These are phyloP conservation scores for Fringilla coelebs DNA, from an alignment of 2,797 vertebrate genomes.

Conservation along the genomic window DNA sequence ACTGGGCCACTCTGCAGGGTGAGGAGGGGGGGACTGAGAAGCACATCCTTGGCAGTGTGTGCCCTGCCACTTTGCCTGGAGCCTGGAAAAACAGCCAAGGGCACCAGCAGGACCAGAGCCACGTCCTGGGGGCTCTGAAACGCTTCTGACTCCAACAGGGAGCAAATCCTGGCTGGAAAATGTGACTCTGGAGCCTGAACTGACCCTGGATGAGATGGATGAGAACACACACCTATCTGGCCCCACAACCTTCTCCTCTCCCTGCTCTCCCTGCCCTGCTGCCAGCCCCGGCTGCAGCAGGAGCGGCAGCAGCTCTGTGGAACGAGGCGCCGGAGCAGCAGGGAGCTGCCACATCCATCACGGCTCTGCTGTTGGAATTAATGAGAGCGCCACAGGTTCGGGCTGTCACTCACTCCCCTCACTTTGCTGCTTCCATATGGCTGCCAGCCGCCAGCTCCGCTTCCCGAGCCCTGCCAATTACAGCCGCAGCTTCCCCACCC, in stretches of 20 bases:
- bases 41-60: neutral
- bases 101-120: neutral
- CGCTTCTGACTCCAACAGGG: neutral
- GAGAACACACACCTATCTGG: neutral
- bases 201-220: neutral
- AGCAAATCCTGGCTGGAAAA: neutral
- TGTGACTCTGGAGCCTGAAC: neutral
- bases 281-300: neutral
- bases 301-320: constrained; percentile 20
- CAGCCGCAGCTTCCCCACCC: constrained; percentile 62
- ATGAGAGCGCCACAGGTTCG: constrained; percentile 71
- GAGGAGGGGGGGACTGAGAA: rapidly evolving
- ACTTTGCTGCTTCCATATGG: constrained; percentile 75
- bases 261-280: neutral
- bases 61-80: neutral
- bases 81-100: neutral
- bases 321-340: constrained; percentile 61
- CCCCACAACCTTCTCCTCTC: neutral
- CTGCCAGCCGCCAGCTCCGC: constrained; percentile 63
- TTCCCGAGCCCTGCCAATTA: constrained; percentile 70
- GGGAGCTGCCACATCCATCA: constrained; percentile 74
- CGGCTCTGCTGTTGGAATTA: constrained; percentile 70
- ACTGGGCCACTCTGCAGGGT: neutral
- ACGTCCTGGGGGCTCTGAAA: neutral
- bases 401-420: constrained; percentile 72